These are phyloP conservation scores for Pogonophryne albipinna DNA, from an alignment of 2,797 vertebrate species.

Conservation along the genomic window DNA sequence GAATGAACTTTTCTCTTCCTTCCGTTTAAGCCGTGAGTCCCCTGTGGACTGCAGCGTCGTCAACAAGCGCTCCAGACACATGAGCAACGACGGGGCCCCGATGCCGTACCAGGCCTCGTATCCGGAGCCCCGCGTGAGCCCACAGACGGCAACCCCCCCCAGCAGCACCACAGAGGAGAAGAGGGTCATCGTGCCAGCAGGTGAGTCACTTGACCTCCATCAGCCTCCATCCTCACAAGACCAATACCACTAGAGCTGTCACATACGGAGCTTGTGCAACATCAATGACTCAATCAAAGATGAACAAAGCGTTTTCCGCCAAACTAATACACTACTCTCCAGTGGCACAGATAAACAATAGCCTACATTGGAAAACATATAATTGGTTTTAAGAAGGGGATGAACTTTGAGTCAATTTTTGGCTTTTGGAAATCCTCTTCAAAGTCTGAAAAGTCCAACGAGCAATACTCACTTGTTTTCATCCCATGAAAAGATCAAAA, in stretches of 20 bases:
- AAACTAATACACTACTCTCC: not conserved
- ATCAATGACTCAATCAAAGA: conserved; percentile 25
- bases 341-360: not conserved
- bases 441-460: not conserved
- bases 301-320: not conserved
- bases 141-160: conserved; percentile 76
- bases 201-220: conserved; percentile 56
- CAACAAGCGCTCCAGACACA: conserved; percentile 84
- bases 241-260: conserved; percentile 29
- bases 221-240: not conserved
- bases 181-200: conserved; percentile 89
- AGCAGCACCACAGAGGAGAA: conserved; percentile 86
- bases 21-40: conserved; percentile 79
- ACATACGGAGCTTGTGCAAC: conserved; percentile 27
- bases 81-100: conserved; percentile 82
- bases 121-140: conserved; percentile 82
- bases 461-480: not conserved
- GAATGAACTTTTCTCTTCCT: not conserved
- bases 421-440: not conserved
- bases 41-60: conserved; percentile 85
- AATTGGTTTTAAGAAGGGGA: too few species aligned
- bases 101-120: conserved; percentile 84
- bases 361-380: not conserved
- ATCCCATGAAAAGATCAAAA: not conserved
- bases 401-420: not conserved